phyloP scores from a whole-genome alignment of 2,888 invertebrate genomes.

The Ophion ventricosus region DNA sequence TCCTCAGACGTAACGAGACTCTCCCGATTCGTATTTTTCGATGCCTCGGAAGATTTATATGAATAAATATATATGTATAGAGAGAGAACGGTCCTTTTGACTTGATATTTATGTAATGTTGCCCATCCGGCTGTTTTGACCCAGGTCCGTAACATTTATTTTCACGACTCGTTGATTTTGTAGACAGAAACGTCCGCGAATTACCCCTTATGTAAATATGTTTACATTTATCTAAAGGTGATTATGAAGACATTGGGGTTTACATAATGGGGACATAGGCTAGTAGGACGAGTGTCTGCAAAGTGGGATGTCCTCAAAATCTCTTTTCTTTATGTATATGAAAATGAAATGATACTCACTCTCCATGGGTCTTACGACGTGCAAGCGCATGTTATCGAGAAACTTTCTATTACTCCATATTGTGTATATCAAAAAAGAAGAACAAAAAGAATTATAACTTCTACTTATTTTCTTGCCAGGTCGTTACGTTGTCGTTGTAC shows the following conservation, averaged over 20 bases:
- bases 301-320: neutral
- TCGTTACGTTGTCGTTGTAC: conserved; percentile 95
- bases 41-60: conserved; percentile 13
- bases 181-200: neutral
- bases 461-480: conserved; percentile 85
- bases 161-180: neutral
- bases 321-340: neutral
- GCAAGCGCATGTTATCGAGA: neutral
- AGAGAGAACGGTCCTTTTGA: too few relatives aligned
- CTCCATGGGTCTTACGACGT: neutral
- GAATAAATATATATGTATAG: neutral
- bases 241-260: neutral
- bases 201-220: neutral
- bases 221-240: neutral
- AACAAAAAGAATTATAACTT: neutral
- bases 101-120: neutral
- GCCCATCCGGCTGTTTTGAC: too few relatives aligned
- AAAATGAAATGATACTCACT: conserved; percentile 8
- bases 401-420: conserved; percentile 2
- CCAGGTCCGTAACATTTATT: too few relatives aligned
- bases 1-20: conserved; percentile 28
- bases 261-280: neutral
- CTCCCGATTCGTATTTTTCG: conserved; percentile 40
- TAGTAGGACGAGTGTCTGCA: neutral
- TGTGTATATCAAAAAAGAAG: neutral